Conservation (phyloP, 92 coral and sea anemone genomes). For the Anthopleura xanthogrammica region DNA sequence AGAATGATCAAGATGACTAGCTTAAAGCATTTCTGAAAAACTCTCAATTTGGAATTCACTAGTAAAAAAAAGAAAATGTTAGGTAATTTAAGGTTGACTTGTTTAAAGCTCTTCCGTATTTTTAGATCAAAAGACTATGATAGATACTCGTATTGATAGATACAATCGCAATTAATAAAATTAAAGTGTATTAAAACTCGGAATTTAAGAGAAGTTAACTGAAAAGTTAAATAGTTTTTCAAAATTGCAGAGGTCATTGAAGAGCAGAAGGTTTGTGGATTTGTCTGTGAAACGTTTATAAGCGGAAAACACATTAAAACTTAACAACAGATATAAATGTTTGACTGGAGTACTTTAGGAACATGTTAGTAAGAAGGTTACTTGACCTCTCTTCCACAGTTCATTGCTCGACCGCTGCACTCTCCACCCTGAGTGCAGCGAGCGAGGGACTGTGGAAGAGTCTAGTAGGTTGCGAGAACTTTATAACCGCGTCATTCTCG, state of each 20-base stretch:
- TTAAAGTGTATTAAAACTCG: neutral
- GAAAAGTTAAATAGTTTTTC: neutral
- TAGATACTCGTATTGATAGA: too few species aligned
- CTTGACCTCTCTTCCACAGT: too few species aligned
- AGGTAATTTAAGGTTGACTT: neutral
- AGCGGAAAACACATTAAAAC: neutral
- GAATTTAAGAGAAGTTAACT: neutral
- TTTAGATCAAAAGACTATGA: neutral
- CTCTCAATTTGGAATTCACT: neutral
- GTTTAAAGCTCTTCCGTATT: neutral
- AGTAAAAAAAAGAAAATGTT: neutral
- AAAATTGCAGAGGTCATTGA: neutral
- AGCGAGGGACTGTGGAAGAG: neutral
- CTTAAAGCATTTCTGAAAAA: neutral
- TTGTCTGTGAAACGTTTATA: constrained; percentile 3
- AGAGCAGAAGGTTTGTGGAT: neutral
- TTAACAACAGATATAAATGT: neutral
- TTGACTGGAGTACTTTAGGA: neutral
- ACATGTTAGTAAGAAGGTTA: neutral
- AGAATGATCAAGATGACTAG: neutral
- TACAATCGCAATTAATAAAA: neutral
- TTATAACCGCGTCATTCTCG: too few species aligned
- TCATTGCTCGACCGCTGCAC: too few species aligned
- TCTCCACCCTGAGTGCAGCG: too few species aligned
- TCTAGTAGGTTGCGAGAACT: neutral